A percentile compares a stretch with the other conserved stretches of the same genome.
Conservation (phyloP, 2,888 invertebrate genomes). For the Tiliacea aurago region DNA sequence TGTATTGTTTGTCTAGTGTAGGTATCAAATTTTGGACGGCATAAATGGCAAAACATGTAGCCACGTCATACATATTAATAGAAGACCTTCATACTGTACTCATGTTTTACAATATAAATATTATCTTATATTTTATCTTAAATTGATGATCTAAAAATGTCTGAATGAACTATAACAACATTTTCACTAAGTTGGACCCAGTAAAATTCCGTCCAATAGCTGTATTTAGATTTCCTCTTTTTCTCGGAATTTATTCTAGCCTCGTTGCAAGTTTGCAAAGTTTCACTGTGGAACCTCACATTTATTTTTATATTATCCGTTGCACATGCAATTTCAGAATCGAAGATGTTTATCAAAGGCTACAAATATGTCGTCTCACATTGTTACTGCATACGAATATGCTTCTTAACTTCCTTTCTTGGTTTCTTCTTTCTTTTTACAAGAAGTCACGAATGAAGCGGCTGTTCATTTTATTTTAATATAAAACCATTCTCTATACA, state of each 20-base stretch:
- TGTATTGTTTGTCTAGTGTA: too few relatives aligned
- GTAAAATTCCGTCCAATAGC: conserved; percentile 19
- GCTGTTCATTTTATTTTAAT: background rate
- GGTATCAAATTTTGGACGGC: too few relatives aligned
- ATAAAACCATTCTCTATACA: too few relatives aligned
- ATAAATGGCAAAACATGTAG: too few relatives aligned
- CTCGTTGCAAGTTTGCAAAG: conserved; percentile 38
- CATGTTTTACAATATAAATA: too few relatives aligned
- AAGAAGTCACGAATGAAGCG: background rate
- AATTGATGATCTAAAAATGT: background rate
- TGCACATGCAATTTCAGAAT: conserved; percentile 49
- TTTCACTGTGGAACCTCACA: conserved; percentile 33
- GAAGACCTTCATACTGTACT: too few relatives aligned
- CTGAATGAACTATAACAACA: background rate
- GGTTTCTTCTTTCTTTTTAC: background rate
- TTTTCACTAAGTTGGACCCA: conserved; percentile 7
- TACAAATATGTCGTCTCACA: conserved; percentile 27
- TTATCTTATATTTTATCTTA: background rate
- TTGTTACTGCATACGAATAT: conserved; percentile 35
- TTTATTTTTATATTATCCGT: conserved; percentile 50
- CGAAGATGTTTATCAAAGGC: conserved; percentile 45
- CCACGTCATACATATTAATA: too few relatives aligned
- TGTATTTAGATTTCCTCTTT: conserved; percentile 55
- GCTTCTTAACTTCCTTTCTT: conserved; percentile 2
- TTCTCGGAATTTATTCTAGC: conserved; percentile 38